Percentiles rank a stretch among this genome's conserved stretches.
These are phyloP conservation scores for Acleris literana DNA, from an alignment of 2,888 invertebrate genomes.

Conservation along the genomic window DNA sequence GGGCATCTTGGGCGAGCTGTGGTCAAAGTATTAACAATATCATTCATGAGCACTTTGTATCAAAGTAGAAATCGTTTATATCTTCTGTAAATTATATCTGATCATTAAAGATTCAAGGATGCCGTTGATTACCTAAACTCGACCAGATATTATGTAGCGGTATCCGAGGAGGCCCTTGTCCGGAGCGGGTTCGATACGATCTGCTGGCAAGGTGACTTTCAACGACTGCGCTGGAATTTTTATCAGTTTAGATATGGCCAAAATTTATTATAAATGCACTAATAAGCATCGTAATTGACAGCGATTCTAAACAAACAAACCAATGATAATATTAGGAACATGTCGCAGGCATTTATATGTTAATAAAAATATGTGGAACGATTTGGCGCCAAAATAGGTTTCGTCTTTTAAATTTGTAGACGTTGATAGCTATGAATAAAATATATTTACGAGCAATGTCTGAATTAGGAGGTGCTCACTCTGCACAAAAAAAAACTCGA, in stretches of 20 bases:
- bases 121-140: background rate
- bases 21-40: too few relatives aligned
- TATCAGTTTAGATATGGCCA: conserved; percentile 27
- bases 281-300: conserved; percentile 21
- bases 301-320: conserved; percentile 3
- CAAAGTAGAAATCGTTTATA: background rate
- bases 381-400: too few relatives aligned
- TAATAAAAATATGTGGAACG: background rate
- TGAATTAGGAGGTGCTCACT: too few relatives aligned
- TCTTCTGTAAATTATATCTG: background rate
- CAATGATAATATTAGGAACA: conserved; percentile 9
- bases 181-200: conserved; percentile 19
- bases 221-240: conserved; percentile 29
- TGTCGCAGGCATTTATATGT: background rate
- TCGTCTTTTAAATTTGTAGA: too few relatives aligned
- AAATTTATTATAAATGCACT: conserved; percentile 27
- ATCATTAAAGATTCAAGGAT: background rate
- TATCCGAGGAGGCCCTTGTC: conserved; percentile 10
- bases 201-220: conserved; percentile 27
- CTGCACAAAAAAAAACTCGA: too few relatives aligned
- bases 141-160: conserved; percentile 7
- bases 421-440: too few relatives aligned
- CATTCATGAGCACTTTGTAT: too few relatives aligned
- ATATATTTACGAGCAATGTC: too few relatives aligned
- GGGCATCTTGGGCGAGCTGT: too few relatives aligned